These are phyloP conservation scores for Malacosoma neustria DNA, from an alignment of 2,888 invertebrate genomes.

Conservation along the genomic window DNA sequence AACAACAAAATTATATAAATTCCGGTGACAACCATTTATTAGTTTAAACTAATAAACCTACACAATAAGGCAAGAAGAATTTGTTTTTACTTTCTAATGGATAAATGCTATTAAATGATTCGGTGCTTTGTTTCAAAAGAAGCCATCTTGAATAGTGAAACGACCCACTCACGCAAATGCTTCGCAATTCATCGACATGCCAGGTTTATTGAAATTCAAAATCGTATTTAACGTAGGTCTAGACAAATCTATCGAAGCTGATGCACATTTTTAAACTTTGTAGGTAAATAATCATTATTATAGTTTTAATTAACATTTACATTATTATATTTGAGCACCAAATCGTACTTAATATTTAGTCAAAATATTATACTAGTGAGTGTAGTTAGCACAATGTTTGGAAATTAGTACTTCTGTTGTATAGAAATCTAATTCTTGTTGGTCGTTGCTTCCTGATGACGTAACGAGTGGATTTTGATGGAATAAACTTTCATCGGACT, in stretches of 20 bases:
- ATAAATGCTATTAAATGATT: too few species aligned
- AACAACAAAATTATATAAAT: too few species aligned
- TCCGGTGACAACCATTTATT: too few species aligned
- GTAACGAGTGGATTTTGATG: slow-evolving; percentile 37
- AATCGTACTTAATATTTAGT: slow-evolving; percentile 74
- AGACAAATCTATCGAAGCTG: slow-evolving; percentile 40
- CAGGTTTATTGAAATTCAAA: slow-evolving; percentile 25
- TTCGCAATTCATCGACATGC: slow-evolving; percentile 17
- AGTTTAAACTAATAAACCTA: too few species aligned
- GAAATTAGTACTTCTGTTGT: slow-evolving; percentile 38
- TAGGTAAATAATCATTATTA: slow-evolving; percentile 63
- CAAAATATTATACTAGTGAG: slow-evolving; percentile 56
- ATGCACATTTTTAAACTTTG: slow-evolving; percentile 53
- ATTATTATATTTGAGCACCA: slow-evolving; percentile 71
- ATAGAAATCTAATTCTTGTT: slow-evolving; percentile 41
- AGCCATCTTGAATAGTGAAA: too few species aligned
- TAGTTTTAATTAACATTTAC: slow-evolving; percentile 65
- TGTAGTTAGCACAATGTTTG: slow-evolving; percentile 47
- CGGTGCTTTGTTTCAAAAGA: too few species aligned
- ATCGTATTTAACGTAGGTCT: slow-evolving; percentile 32
- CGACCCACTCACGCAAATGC: background rate
- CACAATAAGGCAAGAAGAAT: too few species aligned
- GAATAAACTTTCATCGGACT: slow-evolving; percentile 60
- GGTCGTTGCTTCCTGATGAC: slow-evolving; percentile 32
- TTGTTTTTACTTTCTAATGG: too few species aligned